These are phyloP conservation scores for Paramormyrops hopkinsi DNA, from an alignment of 2,797 vertebrate genomes.

Conservation along the genomic window DNA sequence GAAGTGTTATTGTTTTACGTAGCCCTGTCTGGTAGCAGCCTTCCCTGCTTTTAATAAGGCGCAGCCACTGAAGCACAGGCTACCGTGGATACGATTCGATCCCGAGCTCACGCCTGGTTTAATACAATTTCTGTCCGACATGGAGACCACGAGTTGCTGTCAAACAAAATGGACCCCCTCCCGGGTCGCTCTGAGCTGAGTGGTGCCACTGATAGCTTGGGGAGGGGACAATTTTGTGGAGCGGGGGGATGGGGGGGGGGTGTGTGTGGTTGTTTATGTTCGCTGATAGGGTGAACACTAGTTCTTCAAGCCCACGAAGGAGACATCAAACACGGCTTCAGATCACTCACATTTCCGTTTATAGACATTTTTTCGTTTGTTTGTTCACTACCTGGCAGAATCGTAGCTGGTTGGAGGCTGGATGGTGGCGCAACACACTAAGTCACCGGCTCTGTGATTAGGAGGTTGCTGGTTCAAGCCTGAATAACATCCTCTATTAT, in stretches of 20 bases:
- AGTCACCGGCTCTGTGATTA: no score
- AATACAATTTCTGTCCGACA: background rate
- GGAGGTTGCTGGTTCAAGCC: no score
- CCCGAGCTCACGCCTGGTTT: background rate
- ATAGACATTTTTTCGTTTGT: background rate
- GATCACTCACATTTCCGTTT: background rate
- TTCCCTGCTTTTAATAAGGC: background rate
- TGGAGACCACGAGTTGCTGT: background rate
- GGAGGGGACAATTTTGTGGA: background rate
- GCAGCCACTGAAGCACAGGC: background rate
- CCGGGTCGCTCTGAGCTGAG: background rate
- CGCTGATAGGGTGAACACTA: background rate
- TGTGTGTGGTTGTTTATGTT: background rate
- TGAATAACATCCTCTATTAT: no score
- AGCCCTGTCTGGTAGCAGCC: background rate
- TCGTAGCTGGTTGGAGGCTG: no score
- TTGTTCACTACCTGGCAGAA: background rate
- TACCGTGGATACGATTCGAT: background rate
- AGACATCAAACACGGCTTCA: background rate
- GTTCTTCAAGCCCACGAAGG: background rate
- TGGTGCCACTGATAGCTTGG: background rate
- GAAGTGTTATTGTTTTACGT: background rate
- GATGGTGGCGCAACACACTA: no score
- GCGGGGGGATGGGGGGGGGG: background rate
- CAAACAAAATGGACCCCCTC: slow-evolving; percentile 5